Base-by-base conservation (phyloP, 1,140 invertebrate genomes). In the Stegodyphus mimosarum region DNA sequence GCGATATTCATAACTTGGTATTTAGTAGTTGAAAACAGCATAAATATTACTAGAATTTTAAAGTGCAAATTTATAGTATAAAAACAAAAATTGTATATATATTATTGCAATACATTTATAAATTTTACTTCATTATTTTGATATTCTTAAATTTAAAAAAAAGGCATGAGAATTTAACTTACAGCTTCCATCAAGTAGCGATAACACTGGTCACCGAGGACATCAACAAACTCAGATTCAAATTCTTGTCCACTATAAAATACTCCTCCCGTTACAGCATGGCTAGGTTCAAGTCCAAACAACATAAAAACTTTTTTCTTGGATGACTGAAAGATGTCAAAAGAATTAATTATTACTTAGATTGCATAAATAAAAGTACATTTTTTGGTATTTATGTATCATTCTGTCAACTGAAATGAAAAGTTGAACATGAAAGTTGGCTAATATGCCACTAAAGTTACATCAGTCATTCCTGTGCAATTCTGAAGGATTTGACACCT, bases 221-320 rank as follows among this genome's bases (percentile, higher is more conserved):
- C 94, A 90, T 99, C 96, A 2, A 99, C 98, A 93, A 99, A 99
- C 91, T 99, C 97, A 0, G 95, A 95, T 90, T 99, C 98, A 92
- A 99, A 99, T 89, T 99, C 97, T 91, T 99, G 96, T 91, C 98
- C 97, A 90, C 96, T 96, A 91, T 99, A 99, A 96, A 97, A 99
- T 1, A 97, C 95, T 10, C 98, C 98, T 51, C 98, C 98, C 70
- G 98, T 98, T 17, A 99, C 93, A 9, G 96, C 95, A 87, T 94
- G 92, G 90, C 99, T 97, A 51, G 98, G 97, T 90, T 99, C 96
- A 73, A 99, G 91, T 89, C 98, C 94, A 89, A 94, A 98, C 0
- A 99, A 90, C 96, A 99, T 99, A 88, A 98, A 99, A 0, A 99
- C 95, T 90, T 98, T 98, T 89, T 98, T 99, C 90, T 97, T 98